These are phyloP conservation scores for Muschampia plurimacula DNA, from an alignment of 2,888 invertebrate genomes.

Conservation along the genomic window DNA sequence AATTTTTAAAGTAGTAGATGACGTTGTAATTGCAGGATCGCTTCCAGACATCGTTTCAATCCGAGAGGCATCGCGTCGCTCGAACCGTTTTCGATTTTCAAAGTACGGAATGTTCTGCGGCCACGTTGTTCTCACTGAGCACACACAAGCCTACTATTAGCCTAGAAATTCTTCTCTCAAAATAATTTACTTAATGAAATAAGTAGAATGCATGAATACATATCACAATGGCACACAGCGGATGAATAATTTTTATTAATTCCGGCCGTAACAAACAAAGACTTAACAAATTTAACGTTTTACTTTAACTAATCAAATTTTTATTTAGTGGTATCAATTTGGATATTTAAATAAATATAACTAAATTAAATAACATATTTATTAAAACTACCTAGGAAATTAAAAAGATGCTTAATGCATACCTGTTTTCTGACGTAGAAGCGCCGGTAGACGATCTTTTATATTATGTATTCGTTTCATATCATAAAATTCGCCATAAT, in stretches of 20 bases:
- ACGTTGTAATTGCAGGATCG: neutral
- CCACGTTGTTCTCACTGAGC: constrained; percentile 59
- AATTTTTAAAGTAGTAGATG: neutral
- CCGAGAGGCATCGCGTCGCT: neutral
- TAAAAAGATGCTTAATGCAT: neutral
- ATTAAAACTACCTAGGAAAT: neutral
- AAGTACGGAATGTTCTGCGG: constrained; percentile 39
- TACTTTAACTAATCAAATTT: too few species aligned
- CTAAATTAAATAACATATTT: neutral
- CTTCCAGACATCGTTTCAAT: constrained; percentile 22
- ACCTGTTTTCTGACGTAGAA: constrained; percentile 53
- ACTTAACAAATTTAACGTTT: too few species aligned
- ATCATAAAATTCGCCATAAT: constrained; percentile 69
- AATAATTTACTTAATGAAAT: neutral
- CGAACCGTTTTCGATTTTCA: constrained; percentile 22
- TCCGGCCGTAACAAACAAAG: neutral
- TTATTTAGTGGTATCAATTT: too few species aligned
- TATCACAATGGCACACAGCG: neutral
- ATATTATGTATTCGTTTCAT: constrained; percentile 65
- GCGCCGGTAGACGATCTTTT: constrained; percentile 61
- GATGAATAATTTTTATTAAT: neutral
- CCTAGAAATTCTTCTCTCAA: constrained; percentile 26
- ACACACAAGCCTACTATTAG: constrained; percentile 72
- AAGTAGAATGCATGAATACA: neutral
- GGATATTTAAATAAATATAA: too few species aligned